Percentiles rank a stretch among this genome's conserved stretches.
phyloP scores from a whole-genome alignment of 2,113 vertebrate species.

The Struthidea cinerea region DNA sequence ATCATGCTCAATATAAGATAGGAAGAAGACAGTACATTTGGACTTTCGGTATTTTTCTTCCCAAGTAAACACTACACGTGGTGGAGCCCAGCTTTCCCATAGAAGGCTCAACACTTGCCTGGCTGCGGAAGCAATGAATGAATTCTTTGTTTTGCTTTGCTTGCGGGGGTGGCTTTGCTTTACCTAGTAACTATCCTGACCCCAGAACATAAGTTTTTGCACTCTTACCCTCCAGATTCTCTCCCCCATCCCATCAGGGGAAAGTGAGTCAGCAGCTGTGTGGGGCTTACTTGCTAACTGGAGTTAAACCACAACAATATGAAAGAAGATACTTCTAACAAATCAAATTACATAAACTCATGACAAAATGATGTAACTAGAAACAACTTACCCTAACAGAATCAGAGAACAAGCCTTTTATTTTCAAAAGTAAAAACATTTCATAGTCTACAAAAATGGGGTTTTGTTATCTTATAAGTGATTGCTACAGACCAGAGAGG shows the following conservation, averaged over 20 bases:
- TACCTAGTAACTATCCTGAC: neutral
- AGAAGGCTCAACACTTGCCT: neutral
- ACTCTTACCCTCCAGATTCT: neutral
- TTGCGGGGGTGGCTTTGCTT: neutral
- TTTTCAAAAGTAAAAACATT: neutral
- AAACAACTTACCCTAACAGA: neutral
- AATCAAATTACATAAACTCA: neutral
- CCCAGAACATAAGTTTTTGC: neutral
- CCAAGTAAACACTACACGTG: fast-evolving
- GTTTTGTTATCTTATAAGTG: neutral
- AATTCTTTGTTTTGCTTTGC: neutral
- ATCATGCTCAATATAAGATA: neutral
- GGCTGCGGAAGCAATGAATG: fast-evolving
- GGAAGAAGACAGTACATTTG: neutral
- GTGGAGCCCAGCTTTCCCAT: neutral
- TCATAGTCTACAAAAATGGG: neutral
- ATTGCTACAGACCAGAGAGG: neutral
- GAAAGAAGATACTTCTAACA: neutral
- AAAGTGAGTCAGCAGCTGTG: neutral
- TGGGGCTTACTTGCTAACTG: neutral
- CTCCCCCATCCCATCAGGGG: fast-evolving
- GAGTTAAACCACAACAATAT: neutral
- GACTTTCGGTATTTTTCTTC: neutral
- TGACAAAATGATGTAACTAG: neutral
- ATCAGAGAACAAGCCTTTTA: neutral